Conservation (phyloP, 2,113 vertebrate species). For the Bos indicus region DNA sequence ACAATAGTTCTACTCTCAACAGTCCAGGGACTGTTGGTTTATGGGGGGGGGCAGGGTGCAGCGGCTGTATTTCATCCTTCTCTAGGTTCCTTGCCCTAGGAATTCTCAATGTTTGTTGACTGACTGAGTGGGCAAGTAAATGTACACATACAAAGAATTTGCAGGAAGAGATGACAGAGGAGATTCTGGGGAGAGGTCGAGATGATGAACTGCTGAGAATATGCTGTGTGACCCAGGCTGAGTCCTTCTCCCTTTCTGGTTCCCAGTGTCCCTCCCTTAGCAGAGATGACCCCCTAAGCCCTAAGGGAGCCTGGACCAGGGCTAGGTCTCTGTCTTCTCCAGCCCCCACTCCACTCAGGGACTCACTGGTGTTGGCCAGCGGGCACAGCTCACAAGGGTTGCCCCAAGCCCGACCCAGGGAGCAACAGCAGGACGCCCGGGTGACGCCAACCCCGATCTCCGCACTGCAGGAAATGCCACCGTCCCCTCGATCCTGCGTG, state of each 20-base stretch:
- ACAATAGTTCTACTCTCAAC: neutral
- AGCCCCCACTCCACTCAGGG: accelerated
- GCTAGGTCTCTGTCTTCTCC: accelerated
- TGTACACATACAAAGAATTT: neutral
- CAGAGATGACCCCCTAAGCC: neutral
- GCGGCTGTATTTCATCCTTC: neutral
- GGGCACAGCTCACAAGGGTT: constrained; percentile 95
- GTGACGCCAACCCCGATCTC: constrained; percentile 93
- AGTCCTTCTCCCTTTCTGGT: neutral
- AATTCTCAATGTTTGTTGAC: neutral
- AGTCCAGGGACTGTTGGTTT: neutral
- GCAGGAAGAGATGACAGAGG: neutral
- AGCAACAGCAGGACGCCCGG: constrained; percentile 94
- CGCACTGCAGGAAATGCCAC: constrained; percentile 89
- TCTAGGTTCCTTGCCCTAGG: neutral
- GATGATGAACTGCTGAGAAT: neutral
- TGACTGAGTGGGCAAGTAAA: neutral
- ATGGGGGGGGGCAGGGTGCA: neutral
- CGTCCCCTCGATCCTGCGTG: constrained; percentile 87
- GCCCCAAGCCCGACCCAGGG: constrained; percentile 91
- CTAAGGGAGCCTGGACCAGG: neutral
- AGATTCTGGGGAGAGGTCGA: neutral
- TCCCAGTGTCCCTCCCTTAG: neutral
- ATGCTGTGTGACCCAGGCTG: neutral
- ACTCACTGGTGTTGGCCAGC: constrained; percentile 89